Evolutionary conservation across 2,797 vertebrate genomes (phyloP).

Genomic region (Cuniculus paca): DNA sequence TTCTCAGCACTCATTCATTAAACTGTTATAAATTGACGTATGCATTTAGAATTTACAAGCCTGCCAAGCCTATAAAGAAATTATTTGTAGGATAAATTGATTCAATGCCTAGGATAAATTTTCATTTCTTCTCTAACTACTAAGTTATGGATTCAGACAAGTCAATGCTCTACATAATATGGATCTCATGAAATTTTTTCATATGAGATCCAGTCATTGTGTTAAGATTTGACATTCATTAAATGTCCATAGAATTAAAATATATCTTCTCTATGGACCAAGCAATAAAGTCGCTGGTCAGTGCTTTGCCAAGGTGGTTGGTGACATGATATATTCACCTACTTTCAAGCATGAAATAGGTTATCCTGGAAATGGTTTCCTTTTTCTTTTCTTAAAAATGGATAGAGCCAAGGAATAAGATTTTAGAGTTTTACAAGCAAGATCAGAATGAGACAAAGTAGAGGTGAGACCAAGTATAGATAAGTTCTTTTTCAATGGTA

Average conservation of each 20-base stretch:
- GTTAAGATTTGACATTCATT: not conserved
- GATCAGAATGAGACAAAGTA: not conserved
- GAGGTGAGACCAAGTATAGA: not conserved
- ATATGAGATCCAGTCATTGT: not conserved
- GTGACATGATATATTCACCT: not conserved
- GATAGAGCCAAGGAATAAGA: not conserved
- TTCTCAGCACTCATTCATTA: not conserved
- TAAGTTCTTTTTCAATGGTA: not conserved
- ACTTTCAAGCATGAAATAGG: not conserved
- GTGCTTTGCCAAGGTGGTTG: not conserved
- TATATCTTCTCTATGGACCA: not conserved
- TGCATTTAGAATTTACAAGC: conserved; percentile 5
- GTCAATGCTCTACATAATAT: not conserved
- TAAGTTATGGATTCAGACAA: not conserved
- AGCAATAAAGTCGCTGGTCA: not conserved
- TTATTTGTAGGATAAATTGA: not conserved
- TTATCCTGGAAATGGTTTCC: not conserved
- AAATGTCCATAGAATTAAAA: not conserved
- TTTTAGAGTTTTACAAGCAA: not conserved
- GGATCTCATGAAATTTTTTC: not conserved
- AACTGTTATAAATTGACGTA: not conserved
- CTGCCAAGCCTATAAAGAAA: conserved; percentile 16
- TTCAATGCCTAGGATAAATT: not conserved
- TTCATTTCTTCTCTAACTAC: not conserved
- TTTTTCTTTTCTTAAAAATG: not conserved